phyloP scores from a whole-genome alignment of 2,797 vertebrate genomes.

The Galaxias olidus region DNA sequence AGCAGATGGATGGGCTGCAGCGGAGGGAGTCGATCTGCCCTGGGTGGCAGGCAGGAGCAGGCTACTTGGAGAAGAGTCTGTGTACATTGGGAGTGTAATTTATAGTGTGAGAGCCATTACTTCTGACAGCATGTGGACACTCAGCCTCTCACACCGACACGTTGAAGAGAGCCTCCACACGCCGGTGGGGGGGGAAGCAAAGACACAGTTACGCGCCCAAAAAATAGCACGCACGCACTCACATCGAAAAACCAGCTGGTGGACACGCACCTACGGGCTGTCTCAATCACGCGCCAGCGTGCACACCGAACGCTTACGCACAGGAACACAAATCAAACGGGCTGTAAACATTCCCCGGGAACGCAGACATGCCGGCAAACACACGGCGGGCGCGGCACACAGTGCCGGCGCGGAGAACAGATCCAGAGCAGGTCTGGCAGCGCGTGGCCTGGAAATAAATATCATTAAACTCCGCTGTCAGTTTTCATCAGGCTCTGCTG shows the following conservation, averaged over 20 bases:
- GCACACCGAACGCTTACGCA: constrained; percentile 3
- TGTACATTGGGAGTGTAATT: constrained; percentile 48
- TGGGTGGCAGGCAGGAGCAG: constrained; percentile 40
- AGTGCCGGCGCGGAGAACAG: constrained; percentile 39
- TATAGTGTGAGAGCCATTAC: constrained; percentile 41
- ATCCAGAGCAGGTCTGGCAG: constrained; percentile 59
- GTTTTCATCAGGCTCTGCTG: constrained; percentile 64
- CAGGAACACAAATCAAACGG: constrained; percentile 3
- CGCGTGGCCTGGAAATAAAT: constrained; percentile 70
- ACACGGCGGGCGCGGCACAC: constrained; percentile 40
- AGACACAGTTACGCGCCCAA: background rate
- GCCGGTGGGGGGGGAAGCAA: constrained; percentile 11
- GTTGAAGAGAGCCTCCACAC: background rate
- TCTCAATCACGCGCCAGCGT: constrained; percentile 4
- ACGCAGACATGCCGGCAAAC: constrained; percentile 51
- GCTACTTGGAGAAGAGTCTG: constrained; percentile 36
- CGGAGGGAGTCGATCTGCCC: constrained; percentile 29
- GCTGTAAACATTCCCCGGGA: constrained; percentile 55
- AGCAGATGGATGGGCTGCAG: constrained; percentile 22
- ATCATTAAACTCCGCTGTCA: constrained; percentile 71
- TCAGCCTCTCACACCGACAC: constrained; percentile 27
- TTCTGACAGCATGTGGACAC: constrained; percentile 36
- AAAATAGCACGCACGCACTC: background rate
- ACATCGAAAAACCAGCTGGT: too few species aligned
- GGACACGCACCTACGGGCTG: constrained; percentile 13